phyloP scores from a whole-genome alignment of 2,888 invertebrate species.

The Erebia epiphron region DNA sequence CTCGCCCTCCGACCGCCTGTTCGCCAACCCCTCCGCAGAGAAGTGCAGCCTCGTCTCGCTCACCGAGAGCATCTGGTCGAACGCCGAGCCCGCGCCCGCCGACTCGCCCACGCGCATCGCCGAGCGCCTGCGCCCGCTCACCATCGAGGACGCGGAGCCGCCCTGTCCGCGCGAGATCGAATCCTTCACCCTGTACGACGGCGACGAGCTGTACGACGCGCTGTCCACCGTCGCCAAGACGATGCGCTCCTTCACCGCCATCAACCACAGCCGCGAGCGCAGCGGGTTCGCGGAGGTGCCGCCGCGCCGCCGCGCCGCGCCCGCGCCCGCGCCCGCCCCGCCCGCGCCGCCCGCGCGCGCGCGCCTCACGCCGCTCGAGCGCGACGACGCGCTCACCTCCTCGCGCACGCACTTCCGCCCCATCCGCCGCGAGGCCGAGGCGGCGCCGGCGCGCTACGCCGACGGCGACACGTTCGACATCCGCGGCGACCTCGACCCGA shows the following conservation, averaged over 20 bases:
- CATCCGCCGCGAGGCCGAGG: constrained; percentile 83
- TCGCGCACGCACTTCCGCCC: constrained; percentile 93
- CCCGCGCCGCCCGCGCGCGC: constrained; percentile 42
- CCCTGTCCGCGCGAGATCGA: constrained; percentile 50
- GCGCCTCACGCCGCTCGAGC: constrained; percentile 74
- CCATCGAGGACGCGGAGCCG: constrained; percentile 51
- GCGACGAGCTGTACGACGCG: constrained; percentile 68
- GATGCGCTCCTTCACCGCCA: constrained; percentile 79
- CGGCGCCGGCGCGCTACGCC: constrained; percentile 70
- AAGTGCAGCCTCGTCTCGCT: constrained; percentile 63
- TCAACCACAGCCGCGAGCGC: constrained; percentile 84
- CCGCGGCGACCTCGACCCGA: constrained; percentile 83
- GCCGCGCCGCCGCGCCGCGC: constrained; percentile 62
- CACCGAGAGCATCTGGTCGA: constrained; percentile 65
- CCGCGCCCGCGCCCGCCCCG: constrained; percentile 70
- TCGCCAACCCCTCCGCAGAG: constrained; percentile 68
- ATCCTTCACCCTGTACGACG: constrained; percentile 66
- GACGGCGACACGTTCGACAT: constrained; percentile 90
- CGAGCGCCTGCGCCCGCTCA: constrained; percentile 59
- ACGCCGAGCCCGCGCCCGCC: constrained; percentile 47
- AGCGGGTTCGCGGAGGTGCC: constrained; percentile 85
- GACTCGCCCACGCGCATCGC: constrained; percentile 52
- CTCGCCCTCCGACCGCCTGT: constrained; percentile 80
- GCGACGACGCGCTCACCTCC: constrained; percentile 89
- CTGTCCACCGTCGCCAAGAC: constrained; percentile 64